These are phyloP conservation scores for Otolemur crassicaudatus DNA, from an alignment of 2,797 vertebrate genomes.

Conservation along the genomic window DNA sequence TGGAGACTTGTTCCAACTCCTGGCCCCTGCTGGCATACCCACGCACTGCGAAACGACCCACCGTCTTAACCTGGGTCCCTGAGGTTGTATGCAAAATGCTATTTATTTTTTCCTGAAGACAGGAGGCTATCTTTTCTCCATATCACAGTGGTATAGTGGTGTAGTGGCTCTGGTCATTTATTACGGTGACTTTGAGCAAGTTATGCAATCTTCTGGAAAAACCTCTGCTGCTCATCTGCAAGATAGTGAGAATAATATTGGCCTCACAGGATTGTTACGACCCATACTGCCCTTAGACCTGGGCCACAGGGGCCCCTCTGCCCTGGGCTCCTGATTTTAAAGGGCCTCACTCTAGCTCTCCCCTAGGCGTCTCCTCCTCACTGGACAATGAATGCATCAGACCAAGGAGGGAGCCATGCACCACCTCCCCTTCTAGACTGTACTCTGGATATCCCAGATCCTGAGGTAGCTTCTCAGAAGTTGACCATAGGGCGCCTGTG, in stretches of 20 bases:
- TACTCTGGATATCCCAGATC: neutral
- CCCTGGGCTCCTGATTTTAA: neutral
- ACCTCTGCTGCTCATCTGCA: neutral
- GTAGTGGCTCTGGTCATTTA: neutral
- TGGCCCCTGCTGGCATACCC: neutral
- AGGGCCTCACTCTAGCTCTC: neutral
- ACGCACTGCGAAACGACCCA: too few species aligned
- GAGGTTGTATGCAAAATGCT: neutral
- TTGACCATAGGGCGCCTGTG: neutral
- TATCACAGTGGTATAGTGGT: neutral
- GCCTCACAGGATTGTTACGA: neutral
- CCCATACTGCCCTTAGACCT: neutral
- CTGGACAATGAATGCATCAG: neutral
- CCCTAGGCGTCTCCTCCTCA: neutral
- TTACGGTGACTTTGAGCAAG: conserved; percentile 30
- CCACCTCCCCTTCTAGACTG: neutral
- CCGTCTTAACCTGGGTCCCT: neutral
- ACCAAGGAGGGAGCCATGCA: neutral
- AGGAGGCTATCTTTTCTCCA: neutral
- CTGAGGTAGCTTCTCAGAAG: neutral
- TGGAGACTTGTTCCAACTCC: neutral
- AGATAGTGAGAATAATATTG: neutral
- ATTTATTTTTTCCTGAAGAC: neutral
- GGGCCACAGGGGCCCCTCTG: neutral
- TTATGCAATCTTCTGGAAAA: conserved; percentile 30